These are phyloP conservation scores for Caenorhabditis tropicalis DNA, from an alignment of 1,140 invertebrate species.

Conservation along the genomic window DNA sequence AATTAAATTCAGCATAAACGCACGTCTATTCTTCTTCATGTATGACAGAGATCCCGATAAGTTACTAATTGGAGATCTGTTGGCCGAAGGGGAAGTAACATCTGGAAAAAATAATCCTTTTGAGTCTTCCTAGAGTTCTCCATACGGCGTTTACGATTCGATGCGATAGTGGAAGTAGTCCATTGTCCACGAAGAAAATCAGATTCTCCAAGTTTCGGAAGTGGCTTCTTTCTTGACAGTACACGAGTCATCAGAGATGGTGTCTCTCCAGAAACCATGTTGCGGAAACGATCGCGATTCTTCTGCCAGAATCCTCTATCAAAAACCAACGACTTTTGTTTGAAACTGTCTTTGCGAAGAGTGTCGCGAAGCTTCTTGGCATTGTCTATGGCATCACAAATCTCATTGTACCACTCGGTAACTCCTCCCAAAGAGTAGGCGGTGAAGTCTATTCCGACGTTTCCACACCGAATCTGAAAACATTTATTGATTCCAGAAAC, in stretches of 20 bases:
- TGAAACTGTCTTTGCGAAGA: slow-evolving; percentile 46
- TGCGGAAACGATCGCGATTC: not conserved
- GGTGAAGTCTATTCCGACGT: slow-evolving; percentile 4
- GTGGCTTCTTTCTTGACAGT: not conserved
- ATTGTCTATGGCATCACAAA: slow-evolving; percentile 35
- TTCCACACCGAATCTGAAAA: slow-evolving; percentile 27
- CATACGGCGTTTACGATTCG: not conserved
- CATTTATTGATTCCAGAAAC: too few relatives aligned
- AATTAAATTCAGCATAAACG: too few relatives aligned
- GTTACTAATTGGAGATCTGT: too few relatives aligned
- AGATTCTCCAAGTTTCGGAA: not conserved
- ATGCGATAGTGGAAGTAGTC: not conserved
- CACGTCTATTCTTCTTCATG: too few relatives aligned
- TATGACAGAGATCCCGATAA: too few relatives aligned
- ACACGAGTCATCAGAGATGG: not conserved
- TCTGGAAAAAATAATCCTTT: not conserved
- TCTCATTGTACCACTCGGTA: slow-evolving; percentile 16
- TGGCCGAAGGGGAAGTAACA: too few relatives aligned
- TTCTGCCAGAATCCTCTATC: slow-evolving; percentile 38
- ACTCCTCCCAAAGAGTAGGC: not conserved
- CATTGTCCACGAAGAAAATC: slow-evolving; percentile 22
- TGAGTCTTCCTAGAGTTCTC: not conserved
- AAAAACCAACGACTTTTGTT: not conserved
- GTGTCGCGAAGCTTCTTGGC: slow-evolving; percentile 47
- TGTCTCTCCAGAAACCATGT: not conserved